phyloP scores from a whole-genome alignment of 2,113 vertebrate genomes.

The Neodontobutis hainanensis region DNA sequence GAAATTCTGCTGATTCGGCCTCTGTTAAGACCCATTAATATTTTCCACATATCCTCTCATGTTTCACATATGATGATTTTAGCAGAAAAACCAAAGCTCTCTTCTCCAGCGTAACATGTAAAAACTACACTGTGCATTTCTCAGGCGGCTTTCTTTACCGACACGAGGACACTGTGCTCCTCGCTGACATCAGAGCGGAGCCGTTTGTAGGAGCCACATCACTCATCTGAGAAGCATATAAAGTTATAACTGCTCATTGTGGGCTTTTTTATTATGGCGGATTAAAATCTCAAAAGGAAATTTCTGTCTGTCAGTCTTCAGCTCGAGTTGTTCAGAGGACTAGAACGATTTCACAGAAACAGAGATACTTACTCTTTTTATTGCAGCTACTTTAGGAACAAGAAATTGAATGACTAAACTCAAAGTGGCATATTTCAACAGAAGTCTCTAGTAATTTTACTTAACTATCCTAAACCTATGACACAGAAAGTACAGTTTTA shows the following conservation, averaged over 20 bases:
- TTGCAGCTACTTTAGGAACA: no score
- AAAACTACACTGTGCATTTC: conserved; percentile 39
- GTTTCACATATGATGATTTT: conserved; percentile 70
- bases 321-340: conserved; percentile 10
- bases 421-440: no score
- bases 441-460: no score
- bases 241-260: conserved; percentile 26
- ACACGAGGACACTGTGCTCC: conserved; percentile 27
- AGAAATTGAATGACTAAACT: no score
- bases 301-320: conserved; percentile 27
- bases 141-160: conserved; percentile 33
- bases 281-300: conserved; percentile 38
- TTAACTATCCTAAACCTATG: no score
- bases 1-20: conserved; percentile 49
- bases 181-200: conserved; percentile 13
- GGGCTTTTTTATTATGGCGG: conserved; percentile 32
- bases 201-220: conserved; percentile 5
- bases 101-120: conserved; percentile 36
- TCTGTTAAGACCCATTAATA: conserved; percentile 38
- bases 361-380: not conserved
- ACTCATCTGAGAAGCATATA: conserved; percentile 20
- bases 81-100: conserved; percentile 47
- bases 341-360: conserved; percentile 58
- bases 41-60: conserved; percentile 62
- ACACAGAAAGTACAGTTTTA: no score